Evolutionary conservation across 2,113 vertebrate species (phyloP).

Genomic region (Erpornis zantholeuca): DNA sequence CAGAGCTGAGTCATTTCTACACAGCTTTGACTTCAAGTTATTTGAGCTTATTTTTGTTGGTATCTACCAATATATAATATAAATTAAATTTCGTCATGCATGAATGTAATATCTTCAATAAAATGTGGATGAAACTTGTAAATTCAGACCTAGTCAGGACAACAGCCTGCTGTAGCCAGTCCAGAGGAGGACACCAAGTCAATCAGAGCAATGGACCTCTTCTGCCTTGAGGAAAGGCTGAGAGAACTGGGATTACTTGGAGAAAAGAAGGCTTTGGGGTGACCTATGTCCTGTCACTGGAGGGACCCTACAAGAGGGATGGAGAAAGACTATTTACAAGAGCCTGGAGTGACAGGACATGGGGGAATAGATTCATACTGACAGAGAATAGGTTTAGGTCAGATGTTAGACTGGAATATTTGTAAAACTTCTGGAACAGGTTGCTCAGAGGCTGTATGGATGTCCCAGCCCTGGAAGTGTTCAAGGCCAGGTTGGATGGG

Average conservation of each 20-base stretch:
- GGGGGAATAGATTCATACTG: not conserved
- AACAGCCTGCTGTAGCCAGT: not conserved
- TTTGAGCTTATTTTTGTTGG: not conserved
- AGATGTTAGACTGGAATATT: too few species aligned
- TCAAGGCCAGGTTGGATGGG: not conserved
- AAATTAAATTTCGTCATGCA: not conserved
- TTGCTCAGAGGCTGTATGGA: not conserved
- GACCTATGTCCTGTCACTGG: not conserved
- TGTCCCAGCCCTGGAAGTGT: not conserved
- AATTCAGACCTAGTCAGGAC: not conserved
- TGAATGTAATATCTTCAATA: not conserved
- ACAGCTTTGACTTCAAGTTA: not conserved
- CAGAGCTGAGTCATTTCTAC: not conserved
- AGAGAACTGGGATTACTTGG: not conserved
- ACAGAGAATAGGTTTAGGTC: not conserved
- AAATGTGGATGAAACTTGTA: not conserved
- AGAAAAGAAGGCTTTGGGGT: not conserved
- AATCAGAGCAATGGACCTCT: not conserved
- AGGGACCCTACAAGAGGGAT: not conserved
- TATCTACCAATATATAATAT: not conserved
- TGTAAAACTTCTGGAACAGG: not conserved
- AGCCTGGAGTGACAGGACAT: not conserved
- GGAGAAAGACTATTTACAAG: not conserved
- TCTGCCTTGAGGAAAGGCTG: not conserved
- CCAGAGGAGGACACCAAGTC: not conserved